Percentiles rank a stretch among this genome's conserved stretches.
Evolutionary conservation across 2,888 invertebrate species (phyloP).

Genomic region (Drosophila pegasa): DNA sequence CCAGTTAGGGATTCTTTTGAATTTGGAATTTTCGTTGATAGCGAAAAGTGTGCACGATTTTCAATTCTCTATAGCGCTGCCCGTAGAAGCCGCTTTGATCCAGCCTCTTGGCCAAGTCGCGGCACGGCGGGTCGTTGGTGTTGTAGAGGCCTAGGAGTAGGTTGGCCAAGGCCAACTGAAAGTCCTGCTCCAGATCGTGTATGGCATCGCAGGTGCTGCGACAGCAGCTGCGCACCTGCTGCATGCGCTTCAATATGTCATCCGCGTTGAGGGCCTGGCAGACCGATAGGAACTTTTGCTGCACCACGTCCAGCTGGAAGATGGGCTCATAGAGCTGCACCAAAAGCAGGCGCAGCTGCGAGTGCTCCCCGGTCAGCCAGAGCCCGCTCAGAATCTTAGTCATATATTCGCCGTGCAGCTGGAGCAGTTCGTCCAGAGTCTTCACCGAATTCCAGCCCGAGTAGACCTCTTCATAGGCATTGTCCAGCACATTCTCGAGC

Average conservation of each 20-base stretch:
- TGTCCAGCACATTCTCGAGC: conserved; percentile 15
- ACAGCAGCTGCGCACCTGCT: conserved; percentile 28
- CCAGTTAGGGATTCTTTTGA: too few species aligned
- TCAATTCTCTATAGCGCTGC: not conserved
- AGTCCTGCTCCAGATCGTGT: conserved; percentile 21
- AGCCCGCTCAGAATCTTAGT: conserved; percentile 15
- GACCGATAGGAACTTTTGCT: conserved; percentile 31
- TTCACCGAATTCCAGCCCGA: not conserved
- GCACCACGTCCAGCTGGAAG: conserved; percentile 32
- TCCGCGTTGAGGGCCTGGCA: not conserved
- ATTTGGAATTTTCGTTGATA: conserved; percentile 5
- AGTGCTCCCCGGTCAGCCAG: not conserved
- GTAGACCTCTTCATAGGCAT: conserved; percentile 16
- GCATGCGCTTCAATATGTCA: not conserved
- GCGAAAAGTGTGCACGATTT: conserved; percentile 1
- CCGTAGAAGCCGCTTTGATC: conserved; percentile 5
- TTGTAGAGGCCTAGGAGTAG: conserved; percentile 25
- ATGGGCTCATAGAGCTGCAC: conserved; percentile 29
- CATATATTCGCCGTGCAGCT: conserved; percentile 41
- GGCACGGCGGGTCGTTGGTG: not conserved
- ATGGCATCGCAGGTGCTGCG: conserved; percentile 30
- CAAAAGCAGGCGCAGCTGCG: conserved; percentile 9
- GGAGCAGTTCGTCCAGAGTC: conserved; percentile 48
- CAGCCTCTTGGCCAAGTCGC: conserved; percentile 29
- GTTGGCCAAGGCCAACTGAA: conserved; percentile 21